These are phyloP conservation scores for Megalopta genalis DNA, from an alignment of 1,140 invertebrate species.

Conservation along the genomic window DNA sequence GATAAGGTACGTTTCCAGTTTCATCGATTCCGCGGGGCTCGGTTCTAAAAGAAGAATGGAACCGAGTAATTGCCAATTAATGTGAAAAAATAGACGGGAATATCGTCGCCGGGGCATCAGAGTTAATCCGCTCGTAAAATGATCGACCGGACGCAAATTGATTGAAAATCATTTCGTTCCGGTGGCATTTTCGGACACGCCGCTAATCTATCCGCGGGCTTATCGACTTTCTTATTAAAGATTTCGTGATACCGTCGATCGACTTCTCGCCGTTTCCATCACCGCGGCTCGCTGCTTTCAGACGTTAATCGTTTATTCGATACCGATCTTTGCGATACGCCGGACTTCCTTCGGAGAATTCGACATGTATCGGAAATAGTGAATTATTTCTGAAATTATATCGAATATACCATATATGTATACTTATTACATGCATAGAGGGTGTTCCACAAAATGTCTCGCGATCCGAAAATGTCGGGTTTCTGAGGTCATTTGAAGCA, in stretches of 20 bases:
- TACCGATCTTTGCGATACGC: no score
- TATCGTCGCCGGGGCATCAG: not conserved
- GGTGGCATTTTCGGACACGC: not conserved
- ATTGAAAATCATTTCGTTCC: not conserved
- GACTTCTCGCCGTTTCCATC: not conserved
- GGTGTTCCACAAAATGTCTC: no score
- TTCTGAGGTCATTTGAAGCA: no score
- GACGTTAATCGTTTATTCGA: not conserved
- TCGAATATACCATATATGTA: no score
- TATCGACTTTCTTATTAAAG: not conserved
- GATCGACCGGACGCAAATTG: not conserved
- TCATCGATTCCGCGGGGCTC: not conserved
- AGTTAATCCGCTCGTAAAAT: not conserved
- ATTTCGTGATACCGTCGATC: not conserved
- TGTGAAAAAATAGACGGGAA: not conserved
- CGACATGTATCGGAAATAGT: not conserved
- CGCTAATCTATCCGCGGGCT: not conserved
- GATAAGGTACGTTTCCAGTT: slow-evolving; percentile 68
- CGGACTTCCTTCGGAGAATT: no score
- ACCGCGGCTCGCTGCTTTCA: not conserved
- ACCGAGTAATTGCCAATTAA: not conserved
- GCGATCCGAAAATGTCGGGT: no score
- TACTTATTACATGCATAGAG: no score
- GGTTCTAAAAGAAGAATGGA: no score
- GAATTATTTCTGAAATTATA: no score